Evolutionary conservation across 2,113 vertebrate genomes (phyloP).

Genomic region (Aphyosemion australe): DNA sequence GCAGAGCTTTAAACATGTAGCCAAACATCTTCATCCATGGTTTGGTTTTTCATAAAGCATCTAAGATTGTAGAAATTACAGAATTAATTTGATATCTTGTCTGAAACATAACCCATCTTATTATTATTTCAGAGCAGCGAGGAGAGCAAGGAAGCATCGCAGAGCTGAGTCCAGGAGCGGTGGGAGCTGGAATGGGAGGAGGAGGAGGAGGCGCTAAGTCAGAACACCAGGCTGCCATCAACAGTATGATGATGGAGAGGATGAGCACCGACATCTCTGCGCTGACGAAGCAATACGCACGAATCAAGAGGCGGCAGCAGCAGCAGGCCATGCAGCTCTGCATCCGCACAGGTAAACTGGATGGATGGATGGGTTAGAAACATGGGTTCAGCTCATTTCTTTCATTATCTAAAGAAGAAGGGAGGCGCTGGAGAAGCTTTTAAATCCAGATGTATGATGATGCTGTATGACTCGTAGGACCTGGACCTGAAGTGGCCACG

Average conservation of each 20-base stretch:
- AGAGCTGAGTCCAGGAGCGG: constrained; percentile 92
- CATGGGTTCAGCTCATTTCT: not conserved
- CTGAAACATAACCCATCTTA: no score
- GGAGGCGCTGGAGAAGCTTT: not conserved
- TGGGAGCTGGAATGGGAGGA: constrained; percentile 80
- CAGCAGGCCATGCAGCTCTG: constrained; percentile 93
- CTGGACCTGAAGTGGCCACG: constrained; percentile 39
- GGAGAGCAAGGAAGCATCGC: constrained; percentile 89
- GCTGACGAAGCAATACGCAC: constrained; percentile 91
- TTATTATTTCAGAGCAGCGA: constrained; percentile 79
- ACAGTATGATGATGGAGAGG: constrained; percentile 98
- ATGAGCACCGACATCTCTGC: constrained; percentile 97
- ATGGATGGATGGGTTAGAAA: no score
- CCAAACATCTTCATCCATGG: no score
- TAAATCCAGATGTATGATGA: constrained; percentile 18
- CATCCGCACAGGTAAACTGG: constrained; percentile 91
- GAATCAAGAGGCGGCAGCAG: constrained; percentile 94
- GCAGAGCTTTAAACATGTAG: no score
- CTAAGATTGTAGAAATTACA: no score
- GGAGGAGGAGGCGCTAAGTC: constrained; percentile 78
- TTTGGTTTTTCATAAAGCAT: no score
- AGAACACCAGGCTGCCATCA: constrained; percentile 92
- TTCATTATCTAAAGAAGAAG: not conserved
- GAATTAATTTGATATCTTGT: no score
- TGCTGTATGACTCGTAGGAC: constrained; percentile 65